Conservation (phyloP, 2,797 vertebrate genomes). For the Notamacropus eugenii region DNA sequence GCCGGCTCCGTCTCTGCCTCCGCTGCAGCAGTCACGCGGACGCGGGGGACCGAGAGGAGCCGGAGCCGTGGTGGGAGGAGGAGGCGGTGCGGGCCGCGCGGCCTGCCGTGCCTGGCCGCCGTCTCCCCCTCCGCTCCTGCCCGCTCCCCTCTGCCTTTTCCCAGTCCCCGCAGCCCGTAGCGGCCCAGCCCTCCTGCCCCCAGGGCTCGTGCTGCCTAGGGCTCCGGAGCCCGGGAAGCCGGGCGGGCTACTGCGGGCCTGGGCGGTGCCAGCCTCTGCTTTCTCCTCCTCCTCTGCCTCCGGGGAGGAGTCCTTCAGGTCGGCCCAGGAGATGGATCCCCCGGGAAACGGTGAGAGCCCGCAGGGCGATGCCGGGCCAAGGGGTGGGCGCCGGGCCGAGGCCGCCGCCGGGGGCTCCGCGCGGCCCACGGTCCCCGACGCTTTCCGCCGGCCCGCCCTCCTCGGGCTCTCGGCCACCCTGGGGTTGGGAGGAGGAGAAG, state of each 20-base stretch:
- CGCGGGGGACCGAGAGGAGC: background rate
- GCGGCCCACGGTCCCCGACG: accelerated
- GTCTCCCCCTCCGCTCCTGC: background rate
- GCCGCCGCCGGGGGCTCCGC: background rate
- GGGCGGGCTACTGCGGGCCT: background rate
- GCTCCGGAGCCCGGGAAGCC: too few relatives aligned
- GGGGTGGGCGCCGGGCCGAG: accelerated
- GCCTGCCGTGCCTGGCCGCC: background rate
- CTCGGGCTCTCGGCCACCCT: constrained; percentile 67
- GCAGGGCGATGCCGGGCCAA: accelerated
- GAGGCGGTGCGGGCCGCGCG: background rate
- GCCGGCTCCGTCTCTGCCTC: background rate
- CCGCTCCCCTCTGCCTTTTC: background rate
- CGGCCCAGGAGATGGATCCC: background rate
- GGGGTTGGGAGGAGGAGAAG: background rate
- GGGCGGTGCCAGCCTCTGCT: background rate
- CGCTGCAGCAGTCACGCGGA: background rate
- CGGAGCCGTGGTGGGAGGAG: background rate
- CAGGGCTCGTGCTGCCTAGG: background rate
- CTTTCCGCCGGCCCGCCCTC: constrained; percentile 42
- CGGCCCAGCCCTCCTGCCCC: background rate
- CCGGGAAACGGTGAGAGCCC: background rate
- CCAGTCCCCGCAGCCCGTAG: background rate
- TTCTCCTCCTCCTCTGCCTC: background rate
- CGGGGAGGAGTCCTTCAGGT: background rate